These are phyloP conservation scores for Erpornis zantholeuca DNA, from an alignment of 2,113 vertebrate genomes.

Conservation along the genomic window DNA sequence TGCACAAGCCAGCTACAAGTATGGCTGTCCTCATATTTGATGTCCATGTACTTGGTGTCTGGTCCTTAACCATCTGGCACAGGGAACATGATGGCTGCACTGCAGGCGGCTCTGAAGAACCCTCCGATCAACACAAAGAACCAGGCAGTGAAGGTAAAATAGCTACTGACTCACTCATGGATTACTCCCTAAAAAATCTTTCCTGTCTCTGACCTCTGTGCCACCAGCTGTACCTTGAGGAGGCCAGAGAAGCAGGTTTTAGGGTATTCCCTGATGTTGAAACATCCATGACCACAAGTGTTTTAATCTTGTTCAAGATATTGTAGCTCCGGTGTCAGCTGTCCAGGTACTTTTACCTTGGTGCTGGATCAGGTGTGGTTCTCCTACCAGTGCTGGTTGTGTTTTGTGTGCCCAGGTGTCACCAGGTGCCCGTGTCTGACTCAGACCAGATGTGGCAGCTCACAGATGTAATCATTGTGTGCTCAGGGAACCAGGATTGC, in stretches of 20 bases:
- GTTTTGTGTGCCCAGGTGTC: not conserved
- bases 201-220: not conserved
- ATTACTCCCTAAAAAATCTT: not conserved
- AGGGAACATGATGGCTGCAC: slow-evolving; percentile 93
- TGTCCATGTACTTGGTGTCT: not conserved
- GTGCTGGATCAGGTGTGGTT: not conserved
- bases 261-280: not conserved
- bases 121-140: slow-evolving; percentile 98
- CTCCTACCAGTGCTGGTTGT: accelerated
- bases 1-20: not conserved
- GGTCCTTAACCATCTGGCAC: slow-evolving; percentile 81
- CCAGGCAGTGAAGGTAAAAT: slow-evolving; percentile 91
- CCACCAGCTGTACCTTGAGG: not conserved
- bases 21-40: not conserved
- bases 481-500: not conserved
- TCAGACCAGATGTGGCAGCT: not conserved
- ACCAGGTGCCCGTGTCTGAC: not conserved
- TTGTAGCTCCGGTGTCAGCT: not conserved
- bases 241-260: not conserved
- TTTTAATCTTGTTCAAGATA: not conserved
- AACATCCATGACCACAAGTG: accelerated
- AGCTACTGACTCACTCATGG: accelerated
- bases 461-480: accelerated
- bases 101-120: slow-evolving; percentile 96
- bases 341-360: not conserved